A percentile compares a stretch with the other conserved stretches of the same genome.
Evolutionary conservation across 1,140 invertebrate species (phyloP).

Genomic region (Trigoniulus corallinus): DNA sequence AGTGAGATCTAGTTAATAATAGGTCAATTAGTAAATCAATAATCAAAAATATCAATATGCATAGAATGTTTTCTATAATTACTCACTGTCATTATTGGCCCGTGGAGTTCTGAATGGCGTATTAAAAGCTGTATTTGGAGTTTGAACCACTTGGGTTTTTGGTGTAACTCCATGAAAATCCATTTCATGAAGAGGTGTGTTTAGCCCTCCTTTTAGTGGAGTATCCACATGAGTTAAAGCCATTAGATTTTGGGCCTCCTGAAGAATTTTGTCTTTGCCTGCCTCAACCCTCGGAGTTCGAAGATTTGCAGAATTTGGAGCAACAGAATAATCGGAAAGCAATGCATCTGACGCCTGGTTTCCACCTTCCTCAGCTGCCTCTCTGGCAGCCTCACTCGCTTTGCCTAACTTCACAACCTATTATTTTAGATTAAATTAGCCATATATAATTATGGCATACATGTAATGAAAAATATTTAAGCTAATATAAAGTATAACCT

Average conservation of each 20-base stretch:
- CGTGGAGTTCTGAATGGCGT: constrained; percentile 68
- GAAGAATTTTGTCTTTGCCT: constrained; percentile 41
- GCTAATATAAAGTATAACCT: constrained; percentile 28
- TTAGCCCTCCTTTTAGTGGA: constrained; percentile 83
- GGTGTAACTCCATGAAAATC: constrained; percentile 76
- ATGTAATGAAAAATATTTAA: constrained; percentile 1
- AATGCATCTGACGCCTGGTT: constrained; percentile 64
- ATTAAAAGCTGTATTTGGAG: constrained; percentile 85
- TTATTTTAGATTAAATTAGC: constrained; percentile 2
- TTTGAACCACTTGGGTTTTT: constrained; percentile 49
- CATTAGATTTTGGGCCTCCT: constrained; percentile 98
- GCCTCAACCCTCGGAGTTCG: constrained; percentile 79
- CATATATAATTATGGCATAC: constrained; percentile 8
- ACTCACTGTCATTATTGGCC: neutral
- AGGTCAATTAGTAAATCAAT: neutral
- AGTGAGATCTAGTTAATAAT: constrained; percentile 14
- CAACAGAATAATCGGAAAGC: constrained; percentile 77
- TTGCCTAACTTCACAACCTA: constrained; percentile 94
- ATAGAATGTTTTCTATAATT: neutral
- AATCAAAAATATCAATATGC: neutral
- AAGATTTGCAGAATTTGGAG: constrained; percentile 43
- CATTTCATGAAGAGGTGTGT: constrained; percentile 75
- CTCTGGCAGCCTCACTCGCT: constrained; percentile 82
- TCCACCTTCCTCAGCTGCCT: constrained; percentile 70
- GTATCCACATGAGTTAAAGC: constrained; percentile 94